Evolutionary conservation across 2,113 vertebrate species (phyloP).

Genomic region (Antechinus stuartii): DNA sequence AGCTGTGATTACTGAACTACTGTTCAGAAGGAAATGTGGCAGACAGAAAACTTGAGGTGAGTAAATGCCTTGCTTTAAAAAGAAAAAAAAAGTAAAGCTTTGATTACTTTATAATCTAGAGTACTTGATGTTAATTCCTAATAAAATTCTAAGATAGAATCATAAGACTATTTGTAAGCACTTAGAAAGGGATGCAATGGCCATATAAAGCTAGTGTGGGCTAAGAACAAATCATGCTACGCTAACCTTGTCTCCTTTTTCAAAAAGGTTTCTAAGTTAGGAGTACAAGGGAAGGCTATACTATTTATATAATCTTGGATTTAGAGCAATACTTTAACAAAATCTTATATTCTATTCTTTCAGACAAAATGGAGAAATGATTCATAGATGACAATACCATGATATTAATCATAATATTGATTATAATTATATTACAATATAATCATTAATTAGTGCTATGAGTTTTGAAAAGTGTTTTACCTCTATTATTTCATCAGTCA

Average conservation of each 20-base stretch:
- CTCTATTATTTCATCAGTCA: neutral
- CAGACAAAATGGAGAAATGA: neutral
- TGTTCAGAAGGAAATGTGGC: neutral
- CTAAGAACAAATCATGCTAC: neutral
- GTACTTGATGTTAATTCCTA: neutral
- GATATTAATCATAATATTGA: neutral
- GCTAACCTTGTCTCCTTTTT: neutral
- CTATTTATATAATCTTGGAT: neutral
- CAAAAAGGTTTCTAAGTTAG: neutral
- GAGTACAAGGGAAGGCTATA: neutral
- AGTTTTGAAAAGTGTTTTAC: neutral
- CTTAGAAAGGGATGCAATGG: neutral
- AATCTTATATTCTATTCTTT: neutral
- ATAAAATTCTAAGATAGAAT: neutral
- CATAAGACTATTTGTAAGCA: neutral
- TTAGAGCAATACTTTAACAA: neutral
- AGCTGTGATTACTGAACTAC: neutral
- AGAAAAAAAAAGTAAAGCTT: neutral
- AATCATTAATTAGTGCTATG: neutral
- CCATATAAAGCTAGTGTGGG: neutral
- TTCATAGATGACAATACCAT: neutral
- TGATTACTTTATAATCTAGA: neutral
- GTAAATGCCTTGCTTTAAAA: neutral
- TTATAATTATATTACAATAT: neutral
- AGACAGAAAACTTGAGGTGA: neutral